A percentile compares a stretch with the other conserved stretches of the same genome.
These are phyloP conservation scores for Homalodisca vitripennis DNA, from an alignment of 1,140 invertebrate genomes.

Conservation along the genomic window DNA sequence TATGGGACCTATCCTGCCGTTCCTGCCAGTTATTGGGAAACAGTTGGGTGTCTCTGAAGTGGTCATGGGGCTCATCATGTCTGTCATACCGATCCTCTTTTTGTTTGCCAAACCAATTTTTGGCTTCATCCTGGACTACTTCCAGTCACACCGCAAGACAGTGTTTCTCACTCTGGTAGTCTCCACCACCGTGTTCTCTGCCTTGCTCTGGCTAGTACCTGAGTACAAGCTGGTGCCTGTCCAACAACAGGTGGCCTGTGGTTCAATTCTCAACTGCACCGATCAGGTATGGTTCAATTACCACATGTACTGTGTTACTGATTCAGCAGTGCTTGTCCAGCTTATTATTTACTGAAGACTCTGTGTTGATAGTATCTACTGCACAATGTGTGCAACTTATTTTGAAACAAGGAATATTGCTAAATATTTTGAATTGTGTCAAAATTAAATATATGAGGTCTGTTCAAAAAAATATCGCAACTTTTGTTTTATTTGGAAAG, in stretches of 20 bases:
- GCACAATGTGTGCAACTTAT: too few species aligned
- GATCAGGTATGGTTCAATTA: too few species aligned
- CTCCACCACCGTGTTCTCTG: constrained; percentile 61
- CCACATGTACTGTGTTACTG: too few species aligned
- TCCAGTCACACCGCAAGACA: constrained; percentile 58
- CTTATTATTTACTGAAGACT: too few species aligned
- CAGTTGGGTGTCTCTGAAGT: constrained; percentile 70
- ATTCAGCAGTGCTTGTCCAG: too few species aligned
- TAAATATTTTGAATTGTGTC: too few species aligned
- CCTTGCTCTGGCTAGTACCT: constrained; percentile 47
- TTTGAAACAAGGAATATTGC: too few species aligned
- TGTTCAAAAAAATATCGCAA: too few species aligned
- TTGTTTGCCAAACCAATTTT: constrained; percentile 69
- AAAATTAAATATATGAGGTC: too few species aligned
- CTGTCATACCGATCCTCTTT: constrained; percentile 67
- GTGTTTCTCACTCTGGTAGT: constrained; percentile 66
- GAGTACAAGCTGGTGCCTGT: constrained; percentile 52
- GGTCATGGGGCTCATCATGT: constrained; percentile 69
- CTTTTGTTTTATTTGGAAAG: too few species aligned
- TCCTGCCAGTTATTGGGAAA: constrained; percentile 69
- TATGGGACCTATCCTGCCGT: constrained; percentile 73
- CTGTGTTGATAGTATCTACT: too few species aligned
- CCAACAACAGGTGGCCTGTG: constrained; percentile 42
- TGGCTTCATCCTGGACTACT: constrained; percentile 68
- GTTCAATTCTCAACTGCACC: constrained; percentile 45